These are phyloP conservation scores for Sebastes ruberrimus DNA, from an alignment of 2,797 vertebrate species.

Conservation along the genomic window DNA sequence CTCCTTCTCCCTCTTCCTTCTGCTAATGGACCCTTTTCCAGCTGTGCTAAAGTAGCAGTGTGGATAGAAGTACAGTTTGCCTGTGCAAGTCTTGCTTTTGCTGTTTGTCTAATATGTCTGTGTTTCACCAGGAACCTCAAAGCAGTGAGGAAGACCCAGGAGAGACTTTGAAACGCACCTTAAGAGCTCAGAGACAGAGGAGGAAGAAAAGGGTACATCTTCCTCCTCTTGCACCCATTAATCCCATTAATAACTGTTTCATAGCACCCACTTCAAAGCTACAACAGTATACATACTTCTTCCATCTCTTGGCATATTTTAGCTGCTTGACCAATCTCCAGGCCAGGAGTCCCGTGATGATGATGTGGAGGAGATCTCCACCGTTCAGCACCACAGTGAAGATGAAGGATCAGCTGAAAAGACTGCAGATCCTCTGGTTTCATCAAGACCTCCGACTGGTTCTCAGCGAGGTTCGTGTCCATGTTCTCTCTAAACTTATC, in stretches of 20 bases:
- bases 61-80: neutral
- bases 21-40: neutral
- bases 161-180: constrained; percentile 76
- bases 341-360: constrained; percentile 34
- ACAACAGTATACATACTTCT: neutral
- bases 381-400: constrained; percentile 28
- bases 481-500: neutral
- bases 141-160: constrained; percentile 70
- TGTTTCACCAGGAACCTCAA: constrained; percentile 69
- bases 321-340: constrained; percentile 64
- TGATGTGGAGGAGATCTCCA: constrained; percentile 46
- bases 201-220: constrained; percentile 79
- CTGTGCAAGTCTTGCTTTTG: neutral
- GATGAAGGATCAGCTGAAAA: constrained; percentile 41
- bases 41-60: neutral
- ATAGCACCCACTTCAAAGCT: no score
- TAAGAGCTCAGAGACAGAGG: constrained; percentile 79
- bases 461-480: constrained; percentile 64
- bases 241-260: neutral
- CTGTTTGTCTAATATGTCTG: neutral
- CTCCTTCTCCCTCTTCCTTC: neutral
- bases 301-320: neutral
- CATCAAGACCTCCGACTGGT: constrained; percentile 41
- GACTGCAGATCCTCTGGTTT: constrained; percentile 2
- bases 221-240: neutral